Conservation (phyloP, 1,140 invertebrate species). For the Pantala flavescens region DNA sequence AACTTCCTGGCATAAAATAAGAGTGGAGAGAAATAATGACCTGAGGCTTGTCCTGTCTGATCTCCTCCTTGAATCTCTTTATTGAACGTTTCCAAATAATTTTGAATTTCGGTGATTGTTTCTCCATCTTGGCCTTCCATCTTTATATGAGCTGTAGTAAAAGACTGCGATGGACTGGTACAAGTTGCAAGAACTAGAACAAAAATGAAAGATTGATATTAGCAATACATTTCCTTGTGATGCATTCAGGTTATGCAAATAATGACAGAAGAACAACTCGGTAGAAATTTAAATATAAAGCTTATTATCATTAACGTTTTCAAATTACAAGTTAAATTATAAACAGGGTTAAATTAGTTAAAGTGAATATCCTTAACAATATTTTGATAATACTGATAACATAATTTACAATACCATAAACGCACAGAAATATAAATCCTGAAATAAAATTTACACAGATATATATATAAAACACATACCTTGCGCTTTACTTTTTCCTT, state of each 20-base stretch:
- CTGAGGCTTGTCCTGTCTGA: conserved; percentile 39
- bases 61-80: conserved; percentile 65
- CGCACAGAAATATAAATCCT: too few species aligned
- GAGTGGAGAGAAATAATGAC: conserved; percentile 28
- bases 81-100: conserved; percentile 73
- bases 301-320: too few species aligned
- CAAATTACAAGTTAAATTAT: too few species aligned
- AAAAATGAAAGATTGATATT: neutral
- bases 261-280: neutral
- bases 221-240: neutral
- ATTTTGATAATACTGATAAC: too few species aligned
- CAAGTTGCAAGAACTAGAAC: neutral
- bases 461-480: neutral
- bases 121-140: conserved; percentile 36
- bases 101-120: conserved; percentile 64
- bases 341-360: too few species aligned
- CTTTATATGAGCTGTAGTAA: conserved; percentile 27
- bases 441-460: too few species aligned
- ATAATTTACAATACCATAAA: too few species aligned
- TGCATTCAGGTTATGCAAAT: neutral
- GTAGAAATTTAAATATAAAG: neutral
- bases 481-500: neutral
- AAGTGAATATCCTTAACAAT: too few species aligned
- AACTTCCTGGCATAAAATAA: conserved; percentile 17
- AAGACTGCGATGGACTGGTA: neutral